Base-by-base conservation (phyloP, 2,113 vertebrate species). In the Peucedramus taeniatus region DNA sequence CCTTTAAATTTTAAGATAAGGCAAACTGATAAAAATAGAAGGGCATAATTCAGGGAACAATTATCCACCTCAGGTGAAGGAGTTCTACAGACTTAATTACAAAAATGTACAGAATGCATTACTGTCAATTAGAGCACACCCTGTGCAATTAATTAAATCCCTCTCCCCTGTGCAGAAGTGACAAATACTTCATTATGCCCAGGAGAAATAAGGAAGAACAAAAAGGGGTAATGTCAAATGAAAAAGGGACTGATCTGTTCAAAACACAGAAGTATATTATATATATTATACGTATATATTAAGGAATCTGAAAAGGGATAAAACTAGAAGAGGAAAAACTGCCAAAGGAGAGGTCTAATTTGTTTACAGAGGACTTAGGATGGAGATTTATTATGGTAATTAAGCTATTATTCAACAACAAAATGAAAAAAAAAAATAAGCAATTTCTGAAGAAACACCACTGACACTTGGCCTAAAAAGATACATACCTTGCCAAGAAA, bases 41-140 rank as follows among this genome's bases (percentile, higher is more conserved):
- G 56, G 56, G 44, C 40, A 61, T 86, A 91, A 94, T 83, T 97
- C 79, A 94, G 63, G 76, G 95, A 95, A 96, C 64, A 95, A 83
- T 95, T 95, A 97, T 88, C 89, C 82, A 95, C 68, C 85, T 86
- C 64, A 94, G 79, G 75, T 75, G 71, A 93, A 87, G 94, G 76
- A 96, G 82, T 95, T 94, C 63, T 93, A 76, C 87, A 95, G 87
- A 90, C 91, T 96, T 95, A 95, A 96, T 96, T 96, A 88, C 89
- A 95, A 90, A 95, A 94, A 86, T 42, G 60, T 88, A 91, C 89
- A 83, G 89, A 96, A 94, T 81, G 84, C 40, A 93, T 94, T 94
- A 95, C 84, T 96, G 97, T 90, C 95, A 94, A 91, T 96, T 97
- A 94, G 23, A 90, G 85, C 65, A 90, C 44, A 91, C 75, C 75